Evolutionary conservation across 2,113 vertebrate species (phyloP).

Genomic region (Xiphias gladius): DNA sequence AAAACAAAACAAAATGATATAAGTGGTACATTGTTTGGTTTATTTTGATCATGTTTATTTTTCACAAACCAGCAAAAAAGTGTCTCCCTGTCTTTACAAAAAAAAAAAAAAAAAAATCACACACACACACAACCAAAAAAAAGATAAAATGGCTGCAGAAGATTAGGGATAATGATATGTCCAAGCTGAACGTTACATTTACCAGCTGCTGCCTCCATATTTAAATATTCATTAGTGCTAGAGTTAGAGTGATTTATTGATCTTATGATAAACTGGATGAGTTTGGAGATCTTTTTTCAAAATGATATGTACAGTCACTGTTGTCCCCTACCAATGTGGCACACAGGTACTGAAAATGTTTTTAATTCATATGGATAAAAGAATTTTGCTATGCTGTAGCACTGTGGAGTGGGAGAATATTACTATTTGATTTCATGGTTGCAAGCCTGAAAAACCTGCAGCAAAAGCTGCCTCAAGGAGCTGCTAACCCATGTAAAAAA

Average conservation of each 20-base stretch:
- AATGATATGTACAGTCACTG: background rate
- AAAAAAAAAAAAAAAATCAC: background rate
- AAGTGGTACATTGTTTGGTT: too few relatives aligned
- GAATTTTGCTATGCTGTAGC: background rate
- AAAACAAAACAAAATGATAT: too few relatives aligned
- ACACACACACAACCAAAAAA: background rate
- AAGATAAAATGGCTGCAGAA: background rate
- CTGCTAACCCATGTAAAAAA: constrained; percentile 26
- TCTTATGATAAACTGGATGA: background rate
- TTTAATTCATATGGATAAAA: background rate
- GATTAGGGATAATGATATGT: too few relatives aligned
- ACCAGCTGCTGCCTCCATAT: too few relatives aligned
- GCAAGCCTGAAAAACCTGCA: constrained; percentile 27
- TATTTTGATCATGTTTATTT: background rate
- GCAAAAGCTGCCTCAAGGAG: constrained; percentile 23
- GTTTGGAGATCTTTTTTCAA: background rate
- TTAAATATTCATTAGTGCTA: too few relatives aligned
- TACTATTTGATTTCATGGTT: constrained; percentile 37
- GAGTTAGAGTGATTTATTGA: background rate
- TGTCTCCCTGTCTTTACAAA: too few relatives aligned
- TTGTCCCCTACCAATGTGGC: background rate
- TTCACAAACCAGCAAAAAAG: background rate
- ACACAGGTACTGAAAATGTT: background rate
- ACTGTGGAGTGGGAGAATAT: constrained; percentile 30
- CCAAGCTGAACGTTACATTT: too few relatives aligned